Evolutionary conservation across 2,113 vertebrate genomes (phyloP), one percentile per base, ranked within the genome.

Genomic region (Ophiodon elongatus): DNA sequence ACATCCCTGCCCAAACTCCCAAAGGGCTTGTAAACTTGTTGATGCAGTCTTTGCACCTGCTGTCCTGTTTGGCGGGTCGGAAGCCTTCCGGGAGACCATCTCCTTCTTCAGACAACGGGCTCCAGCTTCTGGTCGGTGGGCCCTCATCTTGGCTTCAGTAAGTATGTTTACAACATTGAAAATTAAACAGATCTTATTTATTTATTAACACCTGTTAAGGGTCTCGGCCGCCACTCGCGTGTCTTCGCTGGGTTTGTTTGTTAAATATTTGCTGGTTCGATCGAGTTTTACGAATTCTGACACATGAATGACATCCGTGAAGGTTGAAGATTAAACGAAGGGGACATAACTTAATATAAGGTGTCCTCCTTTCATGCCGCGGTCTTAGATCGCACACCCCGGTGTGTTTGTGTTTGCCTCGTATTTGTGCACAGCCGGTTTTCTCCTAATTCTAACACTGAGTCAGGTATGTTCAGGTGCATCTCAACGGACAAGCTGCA

Each of bases 401-500:
- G 78, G 11, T 69, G 63, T 41, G n/a, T 21, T 29, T 1, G 35
- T 41, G 25, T 9, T 17, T 54, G 25, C 33, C 13, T 5, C 8
- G 21, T 87, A 23, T 76, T 82, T 41, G 23, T 45, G 0, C 64
- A 1, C 4, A 52, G 45, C 11, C 4, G 1, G 6, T 39, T 73
- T 21, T 14, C 6, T 21, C 35, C 45, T 83, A 91, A 92, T 91
- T 75, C 73, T n/a, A 63, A 73, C 84, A 57, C 79, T 1, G 87
- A 86, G 17, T 3, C 27, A 35, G 14, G 6, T 63, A 37, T n/a
- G 11, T 63, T 29, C 1, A 56, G 1, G 2, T n/a, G 50, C 4
- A 2, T 57, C 54, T 17, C 15, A 19, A 47, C 21, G 21, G 50
- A 50, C 21, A 45, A 35, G 5, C 39, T 60, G 7, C 39, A 35